These are phyloP conservation scores for Microctonus hyperodae DNA, from an alignment of 2,888 invertebrate genomes.

Conservation along the genomic window DNA sequence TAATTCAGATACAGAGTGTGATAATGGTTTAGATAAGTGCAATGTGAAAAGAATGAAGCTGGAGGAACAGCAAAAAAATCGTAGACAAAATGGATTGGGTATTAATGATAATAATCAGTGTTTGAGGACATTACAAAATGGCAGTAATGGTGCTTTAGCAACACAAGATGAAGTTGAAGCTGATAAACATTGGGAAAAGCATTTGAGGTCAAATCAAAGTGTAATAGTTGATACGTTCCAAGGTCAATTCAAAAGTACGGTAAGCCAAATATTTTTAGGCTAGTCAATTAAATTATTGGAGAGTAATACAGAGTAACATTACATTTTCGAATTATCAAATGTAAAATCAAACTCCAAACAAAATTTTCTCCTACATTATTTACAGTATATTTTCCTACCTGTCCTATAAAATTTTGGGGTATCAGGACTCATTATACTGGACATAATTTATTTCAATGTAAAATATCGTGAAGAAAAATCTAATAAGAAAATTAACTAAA, in stretches of 20 bases:
- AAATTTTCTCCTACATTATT: constrained; percentile 50
- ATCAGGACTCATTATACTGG: constrained; percentile 45
- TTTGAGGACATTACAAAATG: constrained; percentile 45
- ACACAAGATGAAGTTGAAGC: constrained; percentile 62
- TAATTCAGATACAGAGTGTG: constrained; percentile 56
- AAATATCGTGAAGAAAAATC: too few species aligned
- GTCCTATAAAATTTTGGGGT: constrained; percentile 36
- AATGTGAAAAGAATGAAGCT: constrained; percentile 62
- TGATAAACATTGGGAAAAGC: constrained; percentile 68
- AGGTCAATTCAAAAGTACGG: constrained; percentile 72
- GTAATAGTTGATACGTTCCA: constrained; percentile 71
- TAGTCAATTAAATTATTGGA: constrained; percentile 31
- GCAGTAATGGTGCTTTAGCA: constrained; percentile 55
- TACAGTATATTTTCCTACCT: constrained; percentile 47
- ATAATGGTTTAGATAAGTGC: constrained; percentile 57
- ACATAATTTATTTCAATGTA: constrained; percentile 20
- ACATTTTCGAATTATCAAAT: constrained; percentile 38
- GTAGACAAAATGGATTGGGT: constrained; percentile 49
- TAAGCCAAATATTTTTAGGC: constrained; percentile 44
- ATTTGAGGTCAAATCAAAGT: constrained; percentile 67
- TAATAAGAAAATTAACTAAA: too few species aligned
- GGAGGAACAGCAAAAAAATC: constrained; percentile 61
- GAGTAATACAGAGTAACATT: constrained; percentile 37
- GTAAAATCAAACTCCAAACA: constrained; percentile 34
- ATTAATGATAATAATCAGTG: constrained; percentile 46